These are phyloP conservation scores for Accipiter virgatus DNA, from an alignment of 2,113 vertebrate species.

Conservation along the genomic window DNA sequence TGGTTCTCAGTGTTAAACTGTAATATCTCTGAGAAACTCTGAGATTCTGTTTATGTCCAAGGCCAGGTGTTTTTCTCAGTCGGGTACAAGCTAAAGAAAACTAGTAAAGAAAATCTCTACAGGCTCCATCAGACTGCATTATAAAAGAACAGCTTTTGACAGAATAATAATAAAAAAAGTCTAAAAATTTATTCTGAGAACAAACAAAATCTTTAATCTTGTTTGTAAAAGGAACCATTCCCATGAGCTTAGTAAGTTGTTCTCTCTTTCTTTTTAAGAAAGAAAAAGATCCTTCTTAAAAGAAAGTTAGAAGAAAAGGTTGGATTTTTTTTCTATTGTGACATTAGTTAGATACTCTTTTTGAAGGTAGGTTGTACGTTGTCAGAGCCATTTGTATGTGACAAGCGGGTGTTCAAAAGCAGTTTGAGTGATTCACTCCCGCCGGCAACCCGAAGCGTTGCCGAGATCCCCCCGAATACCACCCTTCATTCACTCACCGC, in stretches of 20 bases:
- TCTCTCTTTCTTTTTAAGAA: not conserved
- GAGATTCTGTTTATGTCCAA: not conserved
- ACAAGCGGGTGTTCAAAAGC: rapidly evolving
- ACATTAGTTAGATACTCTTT: not conserved
- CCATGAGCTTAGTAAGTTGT: not conserved
- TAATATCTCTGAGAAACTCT: not conserved
- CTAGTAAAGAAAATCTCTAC: not conserved
- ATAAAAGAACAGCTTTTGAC: not conserved
- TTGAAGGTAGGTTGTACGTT: rapidly evolving
- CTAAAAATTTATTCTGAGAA: not conserved
- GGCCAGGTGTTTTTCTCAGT: not conserved
- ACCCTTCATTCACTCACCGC: slow-evolving; percentile 53
- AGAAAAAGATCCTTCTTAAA: not conserved
- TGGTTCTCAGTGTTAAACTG: not conserved
- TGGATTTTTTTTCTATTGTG: rapidly evolving
- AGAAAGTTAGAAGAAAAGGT: no score
- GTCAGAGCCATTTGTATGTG: no score
- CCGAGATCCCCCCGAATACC: rapidly evolving
- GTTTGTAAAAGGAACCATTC: not conserved
- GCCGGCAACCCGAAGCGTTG: not conserved
- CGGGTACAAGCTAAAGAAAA: not conserved
- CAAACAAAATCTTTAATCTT: not conserved
- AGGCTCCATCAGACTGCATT: not conserved
- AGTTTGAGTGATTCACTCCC: rapidly evolving
- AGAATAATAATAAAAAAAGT: not conserved